These are phyloP conservation scores for Chondrosia reniformis DNA, from an alignment of 37 sponge, comb jelly and placozoan species.

Conservation along the genomic window DNA sequence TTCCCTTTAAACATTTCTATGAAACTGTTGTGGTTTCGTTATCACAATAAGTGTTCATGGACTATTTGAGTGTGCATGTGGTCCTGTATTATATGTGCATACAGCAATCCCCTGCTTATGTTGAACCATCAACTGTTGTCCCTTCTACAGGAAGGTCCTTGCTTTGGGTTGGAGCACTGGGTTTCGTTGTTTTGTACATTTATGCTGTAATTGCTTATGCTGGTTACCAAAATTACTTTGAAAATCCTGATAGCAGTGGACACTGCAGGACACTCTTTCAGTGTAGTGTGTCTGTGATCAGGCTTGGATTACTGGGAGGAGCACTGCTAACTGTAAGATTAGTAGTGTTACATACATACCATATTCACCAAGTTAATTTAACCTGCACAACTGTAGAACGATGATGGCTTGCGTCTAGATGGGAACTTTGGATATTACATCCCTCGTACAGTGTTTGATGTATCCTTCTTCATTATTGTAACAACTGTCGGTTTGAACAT, in stretches of 20 bases:
- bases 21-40: too few species aligned
- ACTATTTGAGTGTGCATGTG: too few species aligned
- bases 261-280: conserved; percentile 60
- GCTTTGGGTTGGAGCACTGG: conserved; percentile 71
- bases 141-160: conserved; percentile 49
- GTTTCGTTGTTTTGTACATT: conserved; percentile 61
- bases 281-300: conserved; percentile 44
- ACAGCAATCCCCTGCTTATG: too few species aligned
- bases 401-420: background rate
- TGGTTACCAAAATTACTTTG: conserved; percentile 42
- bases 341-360: background rate
- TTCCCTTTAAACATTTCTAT: background rate
- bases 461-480: conserved; percentile 52
- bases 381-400: background rate
- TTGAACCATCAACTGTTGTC: too few species aligned
- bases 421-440: conserved; percentile 7
- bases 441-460: conserved; percentile 36
- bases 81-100: too few species aligned
- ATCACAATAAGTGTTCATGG: too few species aligned
- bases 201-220: conserved; percentile 79
- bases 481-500: conserved; percentile 59
- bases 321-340: background rate
- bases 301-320: conserved; percentile 59
- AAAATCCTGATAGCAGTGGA: conserved; percentile 9
- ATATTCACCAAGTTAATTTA: background rate